Conservation (phyloP, 1,140 invertebrate species). For the Oscheius sp. region DNA sequence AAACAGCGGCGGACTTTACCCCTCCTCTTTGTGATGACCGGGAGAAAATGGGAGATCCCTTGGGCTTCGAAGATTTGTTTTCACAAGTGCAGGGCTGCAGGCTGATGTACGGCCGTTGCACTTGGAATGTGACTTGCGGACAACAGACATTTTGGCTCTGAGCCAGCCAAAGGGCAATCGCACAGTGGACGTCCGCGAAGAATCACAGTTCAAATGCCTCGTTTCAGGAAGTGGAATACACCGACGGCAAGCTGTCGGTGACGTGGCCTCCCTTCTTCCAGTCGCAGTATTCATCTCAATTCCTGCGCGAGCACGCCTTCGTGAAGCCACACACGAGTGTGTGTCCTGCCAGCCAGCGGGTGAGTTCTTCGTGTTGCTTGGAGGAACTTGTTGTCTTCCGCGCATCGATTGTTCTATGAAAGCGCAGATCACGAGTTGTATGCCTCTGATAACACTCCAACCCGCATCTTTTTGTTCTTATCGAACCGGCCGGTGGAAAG, state of each 20-base stretch:
- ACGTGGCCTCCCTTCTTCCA: constrained; percentile 30
- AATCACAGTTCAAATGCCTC: not conserved
- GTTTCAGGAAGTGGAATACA: constrained; percentile 13
- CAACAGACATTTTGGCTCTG: not conserved
- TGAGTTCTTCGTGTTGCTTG: not conserved
- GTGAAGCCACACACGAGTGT: constrained; percentile 5
- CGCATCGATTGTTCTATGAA: not conserved
- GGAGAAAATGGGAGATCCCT: not conserved
- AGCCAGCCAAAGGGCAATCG: not conserved
- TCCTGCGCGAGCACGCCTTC: constrained; percentile 26
- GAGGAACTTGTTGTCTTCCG: no score
- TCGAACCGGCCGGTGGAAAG: not conserved
- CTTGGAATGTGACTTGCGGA: not conserved
- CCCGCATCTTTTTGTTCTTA: not conserved
- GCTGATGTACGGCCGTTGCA: not conserved
- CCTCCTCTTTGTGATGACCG: no score
- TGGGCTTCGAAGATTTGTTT: not conserved
- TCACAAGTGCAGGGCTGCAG: not conserved
- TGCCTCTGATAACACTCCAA: not conserved
- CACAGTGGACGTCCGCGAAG: no score
- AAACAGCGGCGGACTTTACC: no score
- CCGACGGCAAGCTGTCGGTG: constrained; percentile 21
- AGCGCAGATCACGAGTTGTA: not conserved
- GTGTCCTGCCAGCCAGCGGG: not conserved
- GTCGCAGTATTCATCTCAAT: constrained; percentile 32